Conservation (phyloP, 2,888 invertebrate genomes). For the Lycocerus yunnanus region DNA sequence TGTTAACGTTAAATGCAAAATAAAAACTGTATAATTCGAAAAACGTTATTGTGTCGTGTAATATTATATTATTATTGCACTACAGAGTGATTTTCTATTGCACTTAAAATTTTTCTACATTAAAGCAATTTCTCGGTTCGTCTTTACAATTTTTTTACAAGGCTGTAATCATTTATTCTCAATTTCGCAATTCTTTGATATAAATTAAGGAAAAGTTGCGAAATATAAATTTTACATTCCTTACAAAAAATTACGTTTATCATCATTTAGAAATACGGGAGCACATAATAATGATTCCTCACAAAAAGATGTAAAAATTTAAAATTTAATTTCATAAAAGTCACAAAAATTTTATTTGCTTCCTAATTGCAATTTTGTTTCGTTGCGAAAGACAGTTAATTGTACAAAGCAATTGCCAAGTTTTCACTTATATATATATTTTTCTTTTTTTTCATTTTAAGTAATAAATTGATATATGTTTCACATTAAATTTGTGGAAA, state of each 20-base stretch:
- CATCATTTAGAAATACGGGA: background rate
- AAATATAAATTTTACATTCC: background rate
- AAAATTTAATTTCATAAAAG: background rate
- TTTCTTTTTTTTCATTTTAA: background rate
- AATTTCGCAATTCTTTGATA: background rate
- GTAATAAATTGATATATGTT: background rate
- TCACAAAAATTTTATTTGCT: background rate
- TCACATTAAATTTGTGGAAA: conserved; percentile 4
- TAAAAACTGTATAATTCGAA: no score
- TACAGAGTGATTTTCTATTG: no score
- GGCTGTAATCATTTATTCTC: background rate
- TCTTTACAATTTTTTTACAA: background rate
- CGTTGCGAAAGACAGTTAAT: background rate
- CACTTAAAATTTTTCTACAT: background rate
- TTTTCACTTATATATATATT: no score
- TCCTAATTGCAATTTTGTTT: background rate
- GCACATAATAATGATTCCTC: background rate
- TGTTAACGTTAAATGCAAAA: no score
- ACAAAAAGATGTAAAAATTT: background rate
- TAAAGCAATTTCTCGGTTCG: background rate
- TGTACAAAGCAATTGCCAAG: background rate
- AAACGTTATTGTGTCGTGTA: no score
- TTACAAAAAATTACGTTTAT: background rate
- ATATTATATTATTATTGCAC: no score
- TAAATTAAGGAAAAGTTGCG: background rate